Evolutionary conservation across 2,797 vertebrate genomes (phyloP), one percentile per base, ranked within the genome.

Genomic region (Rhynchotus rufescens): DNA sequence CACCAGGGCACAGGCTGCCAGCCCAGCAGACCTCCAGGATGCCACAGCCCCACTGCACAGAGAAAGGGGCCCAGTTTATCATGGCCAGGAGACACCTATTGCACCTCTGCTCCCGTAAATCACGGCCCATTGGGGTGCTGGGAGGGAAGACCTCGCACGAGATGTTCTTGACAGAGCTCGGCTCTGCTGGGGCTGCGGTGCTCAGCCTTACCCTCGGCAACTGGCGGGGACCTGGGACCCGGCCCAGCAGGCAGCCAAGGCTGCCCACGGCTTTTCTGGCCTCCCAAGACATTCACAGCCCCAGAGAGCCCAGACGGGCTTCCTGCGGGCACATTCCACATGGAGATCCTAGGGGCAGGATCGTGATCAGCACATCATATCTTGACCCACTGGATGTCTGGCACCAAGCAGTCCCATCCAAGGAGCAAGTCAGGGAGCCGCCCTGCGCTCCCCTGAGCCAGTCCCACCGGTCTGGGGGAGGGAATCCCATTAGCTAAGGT

Each of bases 381-480:
- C 75, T 67, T 75, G 68, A 12, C 64, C 44, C 34, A 23, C 22
- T 25, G 51, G 47, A 75, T 64, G 67, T 9, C 0, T 26, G 23
- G 5, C 22, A 23, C 10, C 61, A 47, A 74, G 38, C 42, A 82
- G 26, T 22, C 4, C 62, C 25, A 12, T 34, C 4, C n/a, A 57
- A 21, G 2, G 0, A 64, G n/a, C 21, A 44, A 38, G 45, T 32
- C 38, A 67, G 49, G 0, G 0, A 34, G 14, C 26, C 59, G 8
- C 40, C 15, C 44, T 3, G 15, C 25, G 17, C 22, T 16, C 32
- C 71, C 36, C 36, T 36, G 36, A 74, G 47, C 8, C 68, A 45
- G 21, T 11, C 38, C 71, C 54, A 20, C 28, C 82, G 45, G 26
- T 61, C 52, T 45, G 26, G 22, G 22, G 15, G 34, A 66, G 44